Base-by-base conservation (phyloP, 2,797 vertebrate genomes). In the Pteronotus mesoamericanus region DNA sequence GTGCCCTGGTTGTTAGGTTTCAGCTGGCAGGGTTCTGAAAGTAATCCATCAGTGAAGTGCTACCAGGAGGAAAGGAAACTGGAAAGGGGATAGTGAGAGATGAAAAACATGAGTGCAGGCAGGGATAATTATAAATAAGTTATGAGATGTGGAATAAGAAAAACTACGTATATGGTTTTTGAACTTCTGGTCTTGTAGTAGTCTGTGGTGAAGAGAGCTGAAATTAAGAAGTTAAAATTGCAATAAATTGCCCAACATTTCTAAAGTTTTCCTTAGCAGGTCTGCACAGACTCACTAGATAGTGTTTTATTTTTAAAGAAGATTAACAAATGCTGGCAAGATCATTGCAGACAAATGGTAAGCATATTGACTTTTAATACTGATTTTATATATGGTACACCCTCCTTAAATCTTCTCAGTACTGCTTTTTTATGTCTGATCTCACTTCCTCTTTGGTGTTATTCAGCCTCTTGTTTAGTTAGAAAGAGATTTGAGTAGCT, bases 241-340 rank as follows among this genome's bases (percentile, higher is more conserved):
- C 24, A 57, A 9, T 39, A 53, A 29, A 24, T 5, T 39, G 9
- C n/a, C 57, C 61, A 21, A 9, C 21, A 2, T 85, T 55, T 53
- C 51, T 29, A 22, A 84, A 94, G 74, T 96, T 98, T 98, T 98
- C 98, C 98, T 98, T 98, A 98, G 97, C 91, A 97, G 83, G 0
- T 97, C 95, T 97, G 97, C 98, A 99, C 99, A 99, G 99, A 99
- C 98, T 99, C 99, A 96, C 98, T 99, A 98, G 99, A 99, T 98
- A 99, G 99, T 93, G 99, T 99, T 96, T 99, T 99, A 89, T 99
- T 99, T 97, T 96, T 98, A 96, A 99, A 98, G 98, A 98, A 98
- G 97, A 98, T 98, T 94, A 98, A 98, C 95, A 98, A 97, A 64
- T 99, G 98, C 91, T 98, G 98, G 98, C 98, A 98, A 94, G 98